Conservation (phyloP, 2,797 vertebrate genomes). For the Danio tinwini region DNA sequence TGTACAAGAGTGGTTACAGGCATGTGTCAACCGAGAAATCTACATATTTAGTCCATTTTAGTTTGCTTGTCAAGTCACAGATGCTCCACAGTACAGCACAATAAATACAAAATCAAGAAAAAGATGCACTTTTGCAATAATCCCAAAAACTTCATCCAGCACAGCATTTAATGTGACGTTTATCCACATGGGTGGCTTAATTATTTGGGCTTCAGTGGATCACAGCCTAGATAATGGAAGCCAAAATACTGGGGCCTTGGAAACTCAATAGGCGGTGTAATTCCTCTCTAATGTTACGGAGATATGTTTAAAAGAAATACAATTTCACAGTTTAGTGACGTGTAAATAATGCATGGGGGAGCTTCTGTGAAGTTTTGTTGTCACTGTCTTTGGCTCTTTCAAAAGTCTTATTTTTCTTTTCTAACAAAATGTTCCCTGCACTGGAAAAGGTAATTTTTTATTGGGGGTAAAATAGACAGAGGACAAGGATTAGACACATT, state of each 20-base stretch:
- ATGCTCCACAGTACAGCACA: constrained; percentile 69
- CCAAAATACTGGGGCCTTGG: constrained; percentile 58
- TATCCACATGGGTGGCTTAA: constrained; percentile 74
- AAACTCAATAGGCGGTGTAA: constrained; percentile 55
- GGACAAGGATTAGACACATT: background rate
- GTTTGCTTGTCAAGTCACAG: constrained; percentile 71
- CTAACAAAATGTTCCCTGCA: background rate
- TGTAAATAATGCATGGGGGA: constrained; percentile 67
- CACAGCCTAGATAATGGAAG: constrained; percentile 65
- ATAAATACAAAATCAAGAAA: background rate
- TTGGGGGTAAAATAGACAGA: background rate
- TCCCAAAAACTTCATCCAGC: constrained; percentile 65
- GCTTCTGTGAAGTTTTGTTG: constrained; percentile 35
- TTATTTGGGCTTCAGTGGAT: constrained; percentile 71
- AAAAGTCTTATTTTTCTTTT: background rate
- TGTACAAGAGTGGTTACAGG: background rate
- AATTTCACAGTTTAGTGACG: constrained; percentile 74
- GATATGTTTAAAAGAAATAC: constrained; percentile 69
- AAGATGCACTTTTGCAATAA: constrained; percentile 69
- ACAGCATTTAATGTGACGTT: constrained; percentile 76
- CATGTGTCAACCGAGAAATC: constrained; percentile 9
- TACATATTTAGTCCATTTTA: background rate
- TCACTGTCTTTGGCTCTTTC: constrained; percentile 7
- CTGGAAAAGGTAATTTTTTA: background rate
- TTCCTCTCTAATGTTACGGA: constrained; percentile 67